Evolutionary conservation across 2,888 invertebrate genomes (phyloP).

Genomic region (Leucoma salicis): DNA sequence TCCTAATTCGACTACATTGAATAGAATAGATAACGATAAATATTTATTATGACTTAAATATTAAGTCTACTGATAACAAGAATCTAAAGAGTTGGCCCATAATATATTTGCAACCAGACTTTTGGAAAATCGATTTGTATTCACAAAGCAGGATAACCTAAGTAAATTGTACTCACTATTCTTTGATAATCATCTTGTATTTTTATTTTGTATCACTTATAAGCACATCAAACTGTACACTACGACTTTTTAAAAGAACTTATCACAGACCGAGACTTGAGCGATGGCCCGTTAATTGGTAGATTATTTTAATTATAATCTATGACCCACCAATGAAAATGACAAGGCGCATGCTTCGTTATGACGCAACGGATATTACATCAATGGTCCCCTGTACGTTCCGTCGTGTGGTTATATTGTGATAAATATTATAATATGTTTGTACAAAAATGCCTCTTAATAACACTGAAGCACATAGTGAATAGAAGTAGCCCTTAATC

Average conservation of each 20-base stretch:
- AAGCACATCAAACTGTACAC: constrained; percentile 81
- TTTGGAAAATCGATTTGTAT: constrained; percentile 73
- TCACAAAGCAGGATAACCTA: constrained; percentile 65
- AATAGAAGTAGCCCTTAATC: no score
- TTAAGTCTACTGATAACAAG: constrained; percentile 44
- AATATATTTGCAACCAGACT: constrained; percentile 44
- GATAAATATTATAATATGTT: no score
- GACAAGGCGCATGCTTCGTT: constrained; percentile 83
- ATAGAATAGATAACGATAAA: constrained; percentile 5
- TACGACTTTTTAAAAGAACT: constrained; percentile 67
- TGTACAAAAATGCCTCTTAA: no score
- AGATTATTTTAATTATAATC: constrained; percentile 73
- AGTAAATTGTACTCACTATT: constrained; percentile 83
- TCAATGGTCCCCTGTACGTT: constrained; percentile 55
- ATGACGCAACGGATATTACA: constrained; percentile 85
- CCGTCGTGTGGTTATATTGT: no score
- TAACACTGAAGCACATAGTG: no score
- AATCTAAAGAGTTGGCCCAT: constrained; percentile 38
- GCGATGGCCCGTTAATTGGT: constrained; percentile 69
- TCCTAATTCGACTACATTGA: constrained; percentile 24
- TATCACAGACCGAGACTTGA: constrained; percentile 79
- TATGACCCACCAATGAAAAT: constrained; percentile 77
- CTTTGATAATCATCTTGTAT: constrained; percentile 86
- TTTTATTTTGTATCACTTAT: constrained; percentile 68
- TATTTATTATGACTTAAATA: constrained; percentile 19